Evolutionary conservation across 2,888 invertebrate genomes (phyloP), one percentile per base, ranked within the genome.

Genomic region (Eristalinus aeneus): DNA sequence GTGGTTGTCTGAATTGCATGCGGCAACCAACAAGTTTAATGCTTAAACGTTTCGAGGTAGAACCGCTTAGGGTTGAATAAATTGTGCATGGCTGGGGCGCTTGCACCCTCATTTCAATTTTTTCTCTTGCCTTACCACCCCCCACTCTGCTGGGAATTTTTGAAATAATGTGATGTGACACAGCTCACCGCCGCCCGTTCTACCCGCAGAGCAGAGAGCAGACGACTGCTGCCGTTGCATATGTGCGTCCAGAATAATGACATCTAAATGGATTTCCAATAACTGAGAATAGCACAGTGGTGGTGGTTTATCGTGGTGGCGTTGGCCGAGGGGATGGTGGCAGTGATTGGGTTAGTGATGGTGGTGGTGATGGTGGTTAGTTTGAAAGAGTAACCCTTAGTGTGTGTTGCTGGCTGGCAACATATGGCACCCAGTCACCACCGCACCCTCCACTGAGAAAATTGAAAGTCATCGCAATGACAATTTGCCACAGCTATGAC

Each of bases 191-290:
- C 39, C 39, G 12, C 16, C 68, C 72, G 71, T 72, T 31, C 75
- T 67, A 27, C 56, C 63, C 22, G 32, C 3, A 1, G 16, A 68
- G 34, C 27, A 27, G 27, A 27, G 5, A 27, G 27, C 27, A 10
- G 46, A 22, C 39, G 63, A 64, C 63, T 64, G 39, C n/a, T 60
- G 61, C 34, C 73, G 65, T 22, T 86, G 82, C 86, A 86, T 86
- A 82, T 82, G 78, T 86, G 86, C 77, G 77, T 82, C 78, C 77
- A 82, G 77, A 86, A 86, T 86, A 86, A 86, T 86, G 86, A 82
- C 82, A 82, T 86, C 82, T 69, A 86, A 86, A 86, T 86, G 86
- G 86, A 86, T 86, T 86, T 86, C 86, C 86, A 86, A 86, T 82
- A 86, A 81, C 77, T 78, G 73, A 60, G 68, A 77, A 80, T 83